A percentile compares a stretch with the other conserved stretches of the same genome.
These are phyloP conservation scores for Amblyraja radiata DNA, from an alignment of 2,797 vertebrate genomes.

Conservation along the genomic window DNA sequence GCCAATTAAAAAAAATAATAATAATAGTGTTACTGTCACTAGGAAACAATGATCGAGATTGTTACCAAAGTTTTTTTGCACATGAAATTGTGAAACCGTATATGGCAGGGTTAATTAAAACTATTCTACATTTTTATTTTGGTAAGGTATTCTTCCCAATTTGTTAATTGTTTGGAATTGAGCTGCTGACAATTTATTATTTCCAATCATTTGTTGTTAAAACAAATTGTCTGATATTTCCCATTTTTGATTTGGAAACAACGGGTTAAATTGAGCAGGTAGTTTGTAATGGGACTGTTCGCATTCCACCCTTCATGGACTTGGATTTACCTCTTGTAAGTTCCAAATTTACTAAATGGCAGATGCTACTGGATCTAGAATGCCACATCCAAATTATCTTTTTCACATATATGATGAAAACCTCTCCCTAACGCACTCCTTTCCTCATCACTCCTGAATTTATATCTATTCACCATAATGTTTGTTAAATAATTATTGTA, in stretches of 20 bases:
- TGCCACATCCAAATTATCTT: too few species aligned
- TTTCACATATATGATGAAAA: background rate
- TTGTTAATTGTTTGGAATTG: background rate
- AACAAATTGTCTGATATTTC: background rate
- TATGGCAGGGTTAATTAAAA: constrained; percentile 65
- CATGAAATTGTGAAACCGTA: constrained; percentile 52
- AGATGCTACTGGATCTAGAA: too few species aligned
- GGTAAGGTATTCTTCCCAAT: background rate
- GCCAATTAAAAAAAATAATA: background rate
- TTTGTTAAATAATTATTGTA: background rate
- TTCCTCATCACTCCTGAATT: background rate
- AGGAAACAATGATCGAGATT: background rate
- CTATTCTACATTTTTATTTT: background rate
- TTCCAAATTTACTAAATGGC: too few species aligned
- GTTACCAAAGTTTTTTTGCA: background rate
- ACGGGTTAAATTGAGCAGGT: background rate
- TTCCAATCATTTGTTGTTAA: background rate
- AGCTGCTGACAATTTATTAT: background rate
- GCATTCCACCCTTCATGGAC: too few species aligned
- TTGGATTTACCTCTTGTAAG: too few species aligned
- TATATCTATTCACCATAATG: background rate
- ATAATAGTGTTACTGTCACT: background rate
- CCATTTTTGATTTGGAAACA: background rate
- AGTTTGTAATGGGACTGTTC: too few species aligned
- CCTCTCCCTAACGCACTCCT: too few species aligned